Evolutionary conservation across 2,113 vertebrate species (phyloP).

Genomic region (Nettapus auritus): DNA sequence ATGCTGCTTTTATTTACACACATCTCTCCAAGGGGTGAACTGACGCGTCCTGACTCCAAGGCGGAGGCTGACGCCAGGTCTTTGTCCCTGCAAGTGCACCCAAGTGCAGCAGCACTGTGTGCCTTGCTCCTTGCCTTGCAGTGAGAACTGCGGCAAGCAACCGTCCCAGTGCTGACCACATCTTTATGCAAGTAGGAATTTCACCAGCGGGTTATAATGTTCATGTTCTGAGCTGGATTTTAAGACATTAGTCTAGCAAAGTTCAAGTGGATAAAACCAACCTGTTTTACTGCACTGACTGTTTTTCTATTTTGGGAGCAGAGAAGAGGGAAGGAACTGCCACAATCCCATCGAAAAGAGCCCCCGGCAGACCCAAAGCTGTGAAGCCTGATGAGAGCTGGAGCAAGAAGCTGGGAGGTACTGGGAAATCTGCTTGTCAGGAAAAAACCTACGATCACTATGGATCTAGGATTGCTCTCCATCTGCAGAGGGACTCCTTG

Average conservation of each 20-base stretch:
- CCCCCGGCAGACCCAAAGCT: background rate
- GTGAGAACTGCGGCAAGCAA: background rate
- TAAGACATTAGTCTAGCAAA: background rate
- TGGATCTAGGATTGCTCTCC: background rate
- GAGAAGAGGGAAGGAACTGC: background rate
- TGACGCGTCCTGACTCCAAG: background rate
- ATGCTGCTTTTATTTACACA: background rate
- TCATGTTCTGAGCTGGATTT: background rate
- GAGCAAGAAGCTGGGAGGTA: background rate
- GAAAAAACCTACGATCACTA: background rate
- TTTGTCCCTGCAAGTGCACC: slow-evolving; percentile 21
- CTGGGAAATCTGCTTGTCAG: background rate
- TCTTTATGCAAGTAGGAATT: background rate
- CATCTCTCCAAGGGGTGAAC: background rate
- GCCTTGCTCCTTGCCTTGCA: background rate
- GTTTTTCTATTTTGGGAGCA: background rate
- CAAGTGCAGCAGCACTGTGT: background rate
- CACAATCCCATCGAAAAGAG: background rate
- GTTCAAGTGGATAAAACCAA: background rate
- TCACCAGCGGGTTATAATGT: background rate
- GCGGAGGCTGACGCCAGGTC: background rate
- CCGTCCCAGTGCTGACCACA: accelerated
- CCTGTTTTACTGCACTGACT: background rate
- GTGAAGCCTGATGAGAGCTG: background rate
- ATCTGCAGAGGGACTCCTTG: background rate